phyloP scores from a whole-genome alignment of 2,888 invertebrate genomes.

The Eurytoma adleriae region DNA sequence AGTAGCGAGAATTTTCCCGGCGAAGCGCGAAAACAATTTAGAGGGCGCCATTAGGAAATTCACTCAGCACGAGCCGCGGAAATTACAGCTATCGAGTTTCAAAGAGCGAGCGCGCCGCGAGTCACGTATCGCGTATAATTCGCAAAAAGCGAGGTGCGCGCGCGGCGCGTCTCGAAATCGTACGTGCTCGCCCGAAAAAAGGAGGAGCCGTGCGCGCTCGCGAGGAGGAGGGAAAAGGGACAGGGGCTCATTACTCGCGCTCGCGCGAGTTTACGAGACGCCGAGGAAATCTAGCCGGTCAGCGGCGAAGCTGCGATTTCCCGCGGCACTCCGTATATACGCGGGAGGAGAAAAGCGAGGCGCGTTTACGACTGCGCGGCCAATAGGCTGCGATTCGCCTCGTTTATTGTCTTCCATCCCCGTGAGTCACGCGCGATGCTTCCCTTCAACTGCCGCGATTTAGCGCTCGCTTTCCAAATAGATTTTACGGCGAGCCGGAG shows the following conservation, averaged over 20 bases:
- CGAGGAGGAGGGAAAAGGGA: too few species aligned
- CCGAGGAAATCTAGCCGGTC: constrained; percentile 62
- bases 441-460: constrained; percentile 13
- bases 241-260: constrained; percentile 40
- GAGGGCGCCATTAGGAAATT: constrained; percentile 32
- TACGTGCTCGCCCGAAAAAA: constrained; percentile 37
- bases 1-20: background rate
- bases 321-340: constrained; percentile 51
- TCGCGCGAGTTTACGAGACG: constrained; percentile 61
- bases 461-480: constrained; percentile 16
- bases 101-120: constrained; percentile 10
- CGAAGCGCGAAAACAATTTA: constrained; percentile 34
- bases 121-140: constrained; percentile 43
- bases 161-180: constrained; percentile 7
- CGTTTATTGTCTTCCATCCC: constrained; percentile 58
- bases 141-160: constrained; percentile 22
- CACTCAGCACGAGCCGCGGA: constrained; percentile 22
- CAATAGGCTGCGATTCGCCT: constrained; percentile 55
- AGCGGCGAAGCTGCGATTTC: constrained; percentile 54
- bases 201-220: background rate
- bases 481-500: too few species aligned
- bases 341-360: constrained; percentile 17
- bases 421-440: constrained; percentile 41
- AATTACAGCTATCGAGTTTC: constrained; percentile 38
- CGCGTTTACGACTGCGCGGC: constrained; percentile 41